Base-by-base conservation (phyloP, 2,113 vertebrate genomes). In the Dipodomys stephensi region DNA sequence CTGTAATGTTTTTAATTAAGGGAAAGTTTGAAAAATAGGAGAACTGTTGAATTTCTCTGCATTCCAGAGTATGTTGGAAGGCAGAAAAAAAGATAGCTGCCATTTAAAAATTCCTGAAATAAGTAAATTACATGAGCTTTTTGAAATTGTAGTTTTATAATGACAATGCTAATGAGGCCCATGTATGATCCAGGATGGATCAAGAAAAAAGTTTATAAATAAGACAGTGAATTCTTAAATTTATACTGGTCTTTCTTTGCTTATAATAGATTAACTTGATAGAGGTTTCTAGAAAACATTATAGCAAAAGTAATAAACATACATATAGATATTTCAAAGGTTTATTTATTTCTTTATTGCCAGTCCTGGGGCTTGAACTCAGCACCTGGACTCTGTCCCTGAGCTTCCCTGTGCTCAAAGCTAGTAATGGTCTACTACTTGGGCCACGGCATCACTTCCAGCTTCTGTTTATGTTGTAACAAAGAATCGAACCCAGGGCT, bases 181-280 rank as follows among this genome's bases (percentile, higher is more conserved):
- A 96, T 96, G 96, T 64, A 94, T 35, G 86, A 86, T 88, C 93
- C 81, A 92, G 73, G 87, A 85, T 94, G 91, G 95, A 96, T 96
- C 91, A 95, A 77, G 18, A 92, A 44, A 94, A 49, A 96, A 97
- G 87, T 97, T 94, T 96, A 95, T 94, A 97, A 96, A 97, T 92
- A 96, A 62, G 96, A 92, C 83, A 97, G 87, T 90, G 94, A 95
- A 93, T 96, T 97, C 95, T 91, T 93, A 98, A 97, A 97, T 98
- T 97, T 97, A 96, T 97, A 96, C 95, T 97, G 96, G 87, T 93
- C 93, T 93, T 97, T 97, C 93, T 98, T 97, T 94, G 96, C 89
- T 96, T 97, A 97, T 97, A 95, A 92, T 96, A 96, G 87, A 95
- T 93, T 96, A 95, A 60, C 96, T 97, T 94, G 96, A 94, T 95